Conservation (phyloP, 2,888 invertebrate genomes). For the Tachina fera region DNA sequence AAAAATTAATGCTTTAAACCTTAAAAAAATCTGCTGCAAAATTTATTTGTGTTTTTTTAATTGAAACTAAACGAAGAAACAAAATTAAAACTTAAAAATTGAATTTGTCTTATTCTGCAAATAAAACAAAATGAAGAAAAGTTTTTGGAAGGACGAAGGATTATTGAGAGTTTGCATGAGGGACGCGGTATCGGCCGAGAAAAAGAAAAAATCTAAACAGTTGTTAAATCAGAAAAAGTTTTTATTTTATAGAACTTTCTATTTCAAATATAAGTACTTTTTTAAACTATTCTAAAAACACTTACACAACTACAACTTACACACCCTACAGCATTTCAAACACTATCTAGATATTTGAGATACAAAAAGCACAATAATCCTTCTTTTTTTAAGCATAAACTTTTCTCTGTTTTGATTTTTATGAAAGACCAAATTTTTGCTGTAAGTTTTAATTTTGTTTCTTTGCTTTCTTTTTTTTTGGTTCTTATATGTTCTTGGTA, state of each 20-base stretch:
- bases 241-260: slow-evolving; percentile 56
- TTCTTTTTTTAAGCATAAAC: slow-evolving; percentile 73
- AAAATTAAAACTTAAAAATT: slow-evolving; percentile 71
- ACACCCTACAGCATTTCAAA: slow-evolving; percentile 57
- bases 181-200: slow-evolving; percentile 80
- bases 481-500: slow-evolving; percentile 69
- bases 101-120: slow-evolving; percentile 25
- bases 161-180: slow-evolving; percentile 75
- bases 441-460: slow-evolving; percentile 77
- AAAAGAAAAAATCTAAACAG: slow-evolving; percentile 84
- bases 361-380: slow-evolving; percentile 75
- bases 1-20: slow-evolving; percentile 72
- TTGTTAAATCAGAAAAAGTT: slow-evolving; percentile 70
- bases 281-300: slow-evolving; percentile 55
- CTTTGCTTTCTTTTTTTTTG: slow-evolving; percentile 74
- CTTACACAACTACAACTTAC: slow-evolving; percentile 25
- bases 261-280: slow-evolving; percentile 59
- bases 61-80: slow-evolving; percentile 28
- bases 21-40: slow-evolving; percentile 58
- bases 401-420: slow-evolving; percentile 40
- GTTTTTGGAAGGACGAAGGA: slow-evolving; percentile 79
- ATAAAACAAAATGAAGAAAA: slow-evolving; percentile 44
- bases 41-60: slow-evolving; percentile 31
- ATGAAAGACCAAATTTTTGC: slow-evolving; percentile 73
- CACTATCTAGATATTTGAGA: slow-evolving; percentile 55